These are phyloP conservation scores for Elephas maximus DNA, from an alignment of 2,113 vertebrate genomes.

Conservation along the genomic window DNA sequence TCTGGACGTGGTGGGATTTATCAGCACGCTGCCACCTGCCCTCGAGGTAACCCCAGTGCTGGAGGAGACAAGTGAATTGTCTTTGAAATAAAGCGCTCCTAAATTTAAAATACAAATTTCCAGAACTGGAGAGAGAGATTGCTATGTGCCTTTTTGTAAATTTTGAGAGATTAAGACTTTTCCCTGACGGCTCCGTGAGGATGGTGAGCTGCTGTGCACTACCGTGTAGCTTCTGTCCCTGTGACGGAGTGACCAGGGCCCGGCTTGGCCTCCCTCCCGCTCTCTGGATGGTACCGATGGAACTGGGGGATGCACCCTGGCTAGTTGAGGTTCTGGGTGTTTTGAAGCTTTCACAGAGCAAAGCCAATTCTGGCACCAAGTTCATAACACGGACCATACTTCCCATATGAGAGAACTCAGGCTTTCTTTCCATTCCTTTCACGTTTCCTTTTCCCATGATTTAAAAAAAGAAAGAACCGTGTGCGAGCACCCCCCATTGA, in stretches of 20 bases:
- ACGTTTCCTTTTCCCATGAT: rapidly evolving
- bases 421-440: too few relatives aligned
- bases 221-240: background rate
- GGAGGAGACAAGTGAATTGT: rapidly evolving
- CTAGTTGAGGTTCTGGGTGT: background rate
- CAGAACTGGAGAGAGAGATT: background rate
- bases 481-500: background rate
- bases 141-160: background rate
- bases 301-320: rapidly evolving
- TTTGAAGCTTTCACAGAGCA: background rate
- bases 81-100: background rate
- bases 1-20: too few relatives aligned
- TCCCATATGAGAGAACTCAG: rapidly evolving
- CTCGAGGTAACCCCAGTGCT: background rate
- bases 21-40: background rate
- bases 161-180: background rate
- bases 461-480: background rate
- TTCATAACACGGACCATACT: rapidly evolving
- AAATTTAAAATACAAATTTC: too few relatives aligned
- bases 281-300: rapidly evolving
- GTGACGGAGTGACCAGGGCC: background rate
- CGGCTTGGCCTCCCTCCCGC: rapidly evolving
- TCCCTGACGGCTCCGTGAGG: rapidly evolving
- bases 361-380: background rate
- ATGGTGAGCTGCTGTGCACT: background rate